Evolutionary conservation across 1,140 invertebrate genomes (phyloP).

Genomic region (Stratiolaelaps scimitus): DNA sequence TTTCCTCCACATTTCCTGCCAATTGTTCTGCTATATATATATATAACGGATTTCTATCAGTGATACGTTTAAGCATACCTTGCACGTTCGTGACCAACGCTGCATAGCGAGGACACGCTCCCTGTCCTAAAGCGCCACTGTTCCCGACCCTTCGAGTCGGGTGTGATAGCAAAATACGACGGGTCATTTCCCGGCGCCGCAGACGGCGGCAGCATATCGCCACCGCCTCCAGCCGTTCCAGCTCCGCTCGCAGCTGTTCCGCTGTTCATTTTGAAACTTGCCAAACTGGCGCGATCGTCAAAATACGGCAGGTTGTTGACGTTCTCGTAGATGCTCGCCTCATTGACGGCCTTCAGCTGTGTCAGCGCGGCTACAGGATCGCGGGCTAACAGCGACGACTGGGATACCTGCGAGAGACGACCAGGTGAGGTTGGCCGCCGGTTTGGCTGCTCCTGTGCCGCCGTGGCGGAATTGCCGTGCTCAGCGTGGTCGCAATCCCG

Average conservation of each 20-base stretch:
- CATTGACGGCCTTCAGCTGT: conserved; percentile 22
- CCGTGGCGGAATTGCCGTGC: neutral
- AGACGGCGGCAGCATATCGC: no score
- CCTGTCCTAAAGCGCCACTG: conserved; percentile 10
- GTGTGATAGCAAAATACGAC: no score
- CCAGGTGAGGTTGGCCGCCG: neutral
- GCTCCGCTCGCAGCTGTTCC: no score
- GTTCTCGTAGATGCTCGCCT: conserved; percentile 24
- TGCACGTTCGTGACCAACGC: conserved; percentile 15
- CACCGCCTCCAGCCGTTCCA: no score
- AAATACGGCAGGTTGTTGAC: conserved; percentile 26
- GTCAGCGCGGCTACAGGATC: conserved; percentile 17
- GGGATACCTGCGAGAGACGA: conserved; percentile 9
- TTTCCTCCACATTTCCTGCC: no score
- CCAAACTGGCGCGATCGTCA: conserved; percentile 11
- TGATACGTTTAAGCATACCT: no score
- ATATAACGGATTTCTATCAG: no score
- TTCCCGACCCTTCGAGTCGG: no score
- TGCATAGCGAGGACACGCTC: conserved; percentile 25
- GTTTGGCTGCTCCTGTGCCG: neutral
- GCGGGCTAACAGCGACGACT: conserved; percentile 8
- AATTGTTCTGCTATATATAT: no score
- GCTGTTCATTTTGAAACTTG: conserved; percentile 15
- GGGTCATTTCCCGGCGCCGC: no score
- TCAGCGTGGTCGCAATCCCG: no score